Evolutionary conservation across 2,113 vertebrate species (phyloP).

Genomic region (Lutjanus erythropterus): DNA sequence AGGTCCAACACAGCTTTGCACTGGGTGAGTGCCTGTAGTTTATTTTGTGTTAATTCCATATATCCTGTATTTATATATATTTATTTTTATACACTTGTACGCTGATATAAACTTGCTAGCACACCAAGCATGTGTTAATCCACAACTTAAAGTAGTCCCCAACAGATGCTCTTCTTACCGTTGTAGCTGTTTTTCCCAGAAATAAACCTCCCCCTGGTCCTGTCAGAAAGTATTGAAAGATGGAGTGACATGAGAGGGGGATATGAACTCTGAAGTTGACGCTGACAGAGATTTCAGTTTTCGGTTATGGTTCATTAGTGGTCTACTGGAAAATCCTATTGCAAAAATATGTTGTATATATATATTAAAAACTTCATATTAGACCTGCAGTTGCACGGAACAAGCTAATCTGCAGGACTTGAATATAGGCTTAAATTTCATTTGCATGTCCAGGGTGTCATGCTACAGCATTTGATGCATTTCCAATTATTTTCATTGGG

Average conservation of each 20-base stretch:
- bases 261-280: not conserved
- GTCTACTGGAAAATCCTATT: not conserved
- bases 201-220: too few relatives aligned
- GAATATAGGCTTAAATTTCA: not conserved
- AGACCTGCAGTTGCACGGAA: not conserved
- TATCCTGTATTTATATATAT: too few relatives aligned
- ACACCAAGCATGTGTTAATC: not conserved
- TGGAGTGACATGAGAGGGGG: not conserved
- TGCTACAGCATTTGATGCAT: not conserved
- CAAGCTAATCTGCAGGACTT: not conserved
- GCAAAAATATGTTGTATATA: not conserved
- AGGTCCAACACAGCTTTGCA: not conserved
- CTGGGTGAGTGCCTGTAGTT: not conserved
- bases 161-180: not conserved
- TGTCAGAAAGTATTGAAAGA: too few relatives aligned
- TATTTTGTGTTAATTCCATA: not conserved
- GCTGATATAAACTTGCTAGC: not conserved
- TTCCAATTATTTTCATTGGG: not conserved
- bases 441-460: not conserved
- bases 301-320: not conserved
- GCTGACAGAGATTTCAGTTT: not conserved
- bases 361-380: not conserved
- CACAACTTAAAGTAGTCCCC: not conserved
- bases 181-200: not conserved
- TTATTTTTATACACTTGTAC: too few relatives aligned